Percentiles rank a stretch among this genome's conserved stretches.
Conservation (phyloP, 2,888 invertebrate genomes). For the Xestia c-nigrum region DNA sequence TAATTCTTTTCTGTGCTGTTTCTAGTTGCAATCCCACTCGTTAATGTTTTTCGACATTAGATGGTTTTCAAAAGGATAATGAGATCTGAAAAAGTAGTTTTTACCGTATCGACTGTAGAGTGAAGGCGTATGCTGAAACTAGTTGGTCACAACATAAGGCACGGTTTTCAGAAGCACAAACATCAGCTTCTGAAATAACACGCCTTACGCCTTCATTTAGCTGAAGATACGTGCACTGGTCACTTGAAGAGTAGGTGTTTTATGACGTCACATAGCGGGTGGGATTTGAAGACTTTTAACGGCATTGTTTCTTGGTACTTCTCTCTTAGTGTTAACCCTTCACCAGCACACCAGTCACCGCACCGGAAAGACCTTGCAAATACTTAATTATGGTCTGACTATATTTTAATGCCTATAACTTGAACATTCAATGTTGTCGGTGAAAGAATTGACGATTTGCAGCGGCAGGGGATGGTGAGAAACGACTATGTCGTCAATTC, state of each 20-base stretch:
- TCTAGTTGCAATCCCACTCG: neutral
- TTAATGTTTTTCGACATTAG: neutral
- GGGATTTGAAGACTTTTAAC: neutral
- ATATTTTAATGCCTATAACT: neutral
- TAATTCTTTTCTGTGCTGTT: neutral
- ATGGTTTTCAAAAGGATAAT: neutral
- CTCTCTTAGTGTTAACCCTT: constrained; percentile 8
- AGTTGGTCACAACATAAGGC: neutral
- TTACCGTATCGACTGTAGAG: neutral
- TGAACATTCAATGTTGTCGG: neutral
- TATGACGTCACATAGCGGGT: neutral
- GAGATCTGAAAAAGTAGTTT: neutral
- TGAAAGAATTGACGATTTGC: neutral
- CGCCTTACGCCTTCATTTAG: constrained; percentile 10
- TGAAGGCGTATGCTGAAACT: constrained; percentile 13
- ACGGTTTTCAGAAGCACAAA: neutral
- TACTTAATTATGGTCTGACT: neutral
- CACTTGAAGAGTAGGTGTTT: neutral
- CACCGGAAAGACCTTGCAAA: neutral
- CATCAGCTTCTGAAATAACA: neutral
- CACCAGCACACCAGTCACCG: constrained; percentile 2
- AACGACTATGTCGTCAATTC: neutral
- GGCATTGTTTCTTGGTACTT: neutral
- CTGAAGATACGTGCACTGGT: neutral
- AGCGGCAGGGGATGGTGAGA: neutral